A percentile compares a stretch with the other conserved stretches of the same genome.
phyloP scores from a whole-genome alignment of 2,113 vertebrate species.

The Mionectes macconnelli region DNA sequence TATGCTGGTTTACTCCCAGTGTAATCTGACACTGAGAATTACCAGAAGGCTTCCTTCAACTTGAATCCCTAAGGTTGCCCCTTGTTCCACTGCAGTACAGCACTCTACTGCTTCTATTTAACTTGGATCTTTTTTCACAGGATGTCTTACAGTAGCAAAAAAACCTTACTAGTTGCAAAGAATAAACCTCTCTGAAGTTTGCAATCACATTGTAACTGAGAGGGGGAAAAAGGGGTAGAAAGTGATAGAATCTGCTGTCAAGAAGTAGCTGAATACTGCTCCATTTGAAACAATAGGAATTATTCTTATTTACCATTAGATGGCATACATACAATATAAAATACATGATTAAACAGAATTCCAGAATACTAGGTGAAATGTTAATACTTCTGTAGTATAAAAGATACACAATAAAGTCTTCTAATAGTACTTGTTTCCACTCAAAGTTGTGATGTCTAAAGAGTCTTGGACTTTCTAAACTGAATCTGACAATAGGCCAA shows the following conservation, averaged over 20 bases:
- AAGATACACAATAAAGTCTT: background rate
- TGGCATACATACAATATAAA: constrained; percentile 66
- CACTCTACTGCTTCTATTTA: background rate
- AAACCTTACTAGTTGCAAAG: background rate
- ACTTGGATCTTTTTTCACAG: background rate
- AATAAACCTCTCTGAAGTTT: background rate
- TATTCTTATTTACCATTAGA: constrained; percentile 69
- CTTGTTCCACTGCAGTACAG: background rate
- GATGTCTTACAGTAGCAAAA: background rate
- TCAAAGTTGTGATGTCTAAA: background rate
- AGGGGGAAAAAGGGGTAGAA: background rate
- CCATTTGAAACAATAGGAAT: constrained; percentile 16
- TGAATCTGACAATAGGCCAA: background rate
- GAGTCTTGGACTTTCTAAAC: background rate
- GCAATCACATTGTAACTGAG: background rate
- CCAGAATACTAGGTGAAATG: constrained; percentile 30
- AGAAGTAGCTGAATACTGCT: background rate
- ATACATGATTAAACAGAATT: constrained; percentile 22
- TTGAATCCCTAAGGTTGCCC: background rate
- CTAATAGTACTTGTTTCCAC: constrained; percentile 12
- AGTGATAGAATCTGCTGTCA: background rate
- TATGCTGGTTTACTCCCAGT: background rate
- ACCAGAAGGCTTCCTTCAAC: background rate
- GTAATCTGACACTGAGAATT: background rate
- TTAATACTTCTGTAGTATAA: background rate